Conservation (phyloP, 2,888 invertebrate genomes). For the Lumbricus terrestris region DNA sequence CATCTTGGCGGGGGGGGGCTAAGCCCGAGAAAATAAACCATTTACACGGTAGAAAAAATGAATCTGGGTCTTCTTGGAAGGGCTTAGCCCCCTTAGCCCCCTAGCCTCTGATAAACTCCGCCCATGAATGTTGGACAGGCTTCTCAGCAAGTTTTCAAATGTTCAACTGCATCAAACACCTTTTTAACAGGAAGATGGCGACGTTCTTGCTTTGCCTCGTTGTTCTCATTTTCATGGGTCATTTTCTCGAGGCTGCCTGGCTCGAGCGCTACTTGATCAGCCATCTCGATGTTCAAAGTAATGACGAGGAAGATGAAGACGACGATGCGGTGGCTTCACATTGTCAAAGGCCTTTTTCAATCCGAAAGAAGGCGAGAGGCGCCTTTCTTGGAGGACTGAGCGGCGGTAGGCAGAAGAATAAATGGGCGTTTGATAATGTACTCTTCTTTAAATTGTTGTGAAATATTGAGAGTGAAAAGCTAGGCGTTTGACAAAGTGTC, state of each 20-base stretch:
- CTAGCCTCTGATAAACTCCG: too few species aligned
- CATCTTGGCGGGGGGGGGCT: too few species aligned
- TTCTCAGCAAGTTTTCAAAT: not conserved
- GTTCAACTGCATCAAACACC: not conserved
- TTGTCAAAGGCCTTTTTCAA: not conserved
- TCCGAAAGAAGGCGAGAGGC: not conserved
- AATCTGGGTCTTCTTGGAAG: too few species aligned
- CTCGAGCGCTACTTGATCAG: not conserved
- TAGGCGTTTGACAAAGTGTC: too few species aligned
- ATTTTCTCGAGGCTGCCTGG: not conserved
- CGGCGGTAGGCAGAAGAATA: not conserved
- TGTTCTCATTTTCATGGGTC: not conserved
- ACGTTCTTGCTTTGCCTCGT: not conserved
- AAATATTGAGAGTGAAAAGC: too few species aligned
- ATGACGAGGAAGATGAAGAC: not conserved
- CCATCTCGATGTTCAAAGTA: not conserved
- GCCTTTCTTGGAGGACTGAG: not conserved
- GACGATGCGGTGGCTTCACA: not conserved
- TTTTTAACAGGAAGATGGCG: not conserved
- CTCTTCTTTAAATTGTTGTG: too few species aligned
- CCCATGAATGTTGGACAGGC: too few species aligned
- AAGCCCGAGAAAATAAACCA: too few species aligned
- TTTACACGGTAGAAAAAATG: too few species aligned
- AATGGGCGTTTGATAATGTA: too few species aligned
- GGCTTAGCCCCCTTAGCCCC: too few species aligned